Evolutionary conservation across 2,888 invertebrate species (phyloP).

Genomic region (Nomada flava): DNA sequence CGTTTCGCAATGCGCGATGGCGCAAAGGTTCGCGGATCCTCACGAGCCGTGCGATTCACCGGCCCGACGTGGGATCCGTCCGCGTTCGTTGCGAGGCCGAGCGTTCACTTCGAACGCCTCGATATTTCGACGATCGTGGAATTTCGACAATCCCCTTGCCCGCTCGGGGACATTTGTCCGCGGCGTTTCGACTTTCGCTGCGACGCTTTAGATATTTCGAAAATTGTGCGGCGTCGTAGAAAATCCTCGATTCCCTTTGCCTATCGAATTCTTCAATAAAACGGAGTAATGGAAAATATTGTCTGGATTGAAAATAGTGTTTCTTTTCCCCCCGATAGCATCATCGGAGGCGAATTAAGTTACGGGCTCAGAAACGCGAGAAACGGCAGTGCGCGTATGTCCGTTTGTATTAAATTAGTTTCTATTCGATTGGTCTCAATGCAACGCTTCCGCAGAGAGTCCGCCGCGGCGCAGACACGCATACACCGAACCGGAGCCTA

Average conservation of each 20-base stretch:
- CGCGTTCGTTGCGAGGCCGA: constrained; percentile 32
- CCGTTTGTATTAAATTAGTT: constrained; percentile 66
- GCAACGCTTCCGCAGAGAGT: constrained; percentile 70
- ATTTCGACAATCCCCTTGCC: too few species aligned
- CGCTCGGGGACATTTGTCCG: too few species aligned
- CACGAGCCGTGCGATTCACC: constrained; percentile 75
- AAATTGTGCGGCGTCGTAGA: too few species aligned
- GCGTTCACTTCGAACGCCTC: constrained; percentile 22
- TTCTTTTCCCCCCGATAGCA: neutral
- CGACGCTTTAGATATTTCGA: too few species aligned
- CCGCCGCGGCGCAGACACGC: constrained; percentile 51
- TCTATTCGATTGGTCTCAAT: constrained; percentile 72
- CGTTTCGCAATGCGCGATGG: constrained; percentile 78
- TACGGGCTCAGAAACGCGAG: constrained; percentile 48
- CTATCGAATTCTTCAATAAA: too few species aligned
- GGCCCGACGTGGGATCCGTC: constrained; percentile 52
- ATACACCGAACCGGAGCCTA: constrained; percentile 63
- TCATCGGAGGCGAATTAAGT: constrained; percentile 28
- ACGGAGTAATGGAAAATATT: too few species aligned
- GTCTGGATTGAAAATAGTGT: neutral
- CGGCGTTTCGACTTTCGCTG: too few species aligned
- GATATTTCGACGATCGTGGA: constrained; percentile 13
- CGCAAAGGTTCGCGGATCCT: constrained; percentile 76
- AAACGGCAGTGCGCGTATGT: constrained; percentile 35
- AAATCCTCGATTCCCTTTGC: too few species aligned